A percentile compares a stretch with the other conserved stretches of the same genome.
Evolutionary conservation across 1,140 invertebrate genomes (phyloP).

Genomic region (Drosophila kepulauana): DNA sequence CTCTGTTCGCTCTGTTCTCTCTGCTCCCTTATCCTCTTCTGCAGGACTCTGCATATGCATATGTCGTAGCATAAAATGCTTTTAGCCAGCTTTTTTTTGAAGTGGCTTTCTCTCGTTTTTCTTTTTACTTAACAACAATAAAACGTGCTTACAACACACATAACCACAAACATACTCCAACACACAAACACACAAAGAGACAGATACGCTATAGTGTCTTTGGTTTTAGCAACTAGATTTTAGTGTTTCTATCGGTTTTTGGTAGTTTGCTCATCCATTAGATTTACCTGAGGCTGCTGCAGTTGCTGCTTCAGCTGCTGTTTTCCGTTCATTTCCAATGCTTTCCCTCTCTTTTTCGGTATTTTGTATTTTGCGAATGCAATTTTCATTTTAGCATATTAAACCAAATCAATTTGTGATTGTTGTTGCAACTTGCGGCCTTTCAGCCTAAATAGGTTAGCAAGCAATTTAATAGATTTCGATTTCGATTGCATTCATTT

Average conservation of each 20-base stretch:
- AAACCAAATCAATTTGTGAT: slow-evolving; percentile 52
- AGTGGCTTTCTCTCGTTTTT: slow-evolving; percentile 14
- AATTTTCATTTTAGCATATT: slow-evolving; percentile 67
- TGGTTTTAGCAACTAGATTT: slow-evolving; percentile 26
- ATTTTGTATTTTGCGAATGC: slow-evolving; percentile 29
- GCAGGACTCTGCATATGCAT: slow-evolving; percentile 58
- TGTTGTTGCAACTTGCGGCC: slow-evolving; percentile 28
- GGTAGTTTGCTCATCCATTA: slow-evolving; percentile 26
- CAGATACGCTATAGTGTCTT: slow-evolving; percentile 6
- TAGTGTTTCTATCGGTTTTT: slow-evolving; percentile 36
- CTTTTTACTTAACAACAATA: slow-evolving; percentile 74
- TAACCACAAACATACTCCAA: slow-evolving; percentile 30
- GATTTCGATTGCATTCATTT: slow-evolving; percentile 26
- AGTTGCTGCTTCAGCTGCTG: no score
- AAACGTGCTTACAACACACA: slow-evolving; percentile 75
- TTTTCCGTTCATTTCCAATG: background rate
- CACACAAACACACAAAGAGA: slow-evolving; percentile 18
- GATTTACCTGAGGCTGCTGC: slow-evolving; percentile 54
- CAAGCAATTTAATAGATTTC: slow-evolving; percentile 15
- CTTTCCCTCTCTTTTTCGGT: background rate
- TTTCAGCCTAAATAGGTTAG: slow-evolving; percentile 27
- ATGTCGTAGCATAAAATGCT: slow-evolving; percentile 59
- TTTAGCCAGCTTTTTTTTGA: slow-evolving; percentile 36
- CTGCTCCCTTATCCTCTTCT: background rate
- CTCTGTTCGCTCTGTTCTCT: no score